Conservation (phyloP, 2,888 invertebrate genomes). For the Megamerina dolium region DNA sequence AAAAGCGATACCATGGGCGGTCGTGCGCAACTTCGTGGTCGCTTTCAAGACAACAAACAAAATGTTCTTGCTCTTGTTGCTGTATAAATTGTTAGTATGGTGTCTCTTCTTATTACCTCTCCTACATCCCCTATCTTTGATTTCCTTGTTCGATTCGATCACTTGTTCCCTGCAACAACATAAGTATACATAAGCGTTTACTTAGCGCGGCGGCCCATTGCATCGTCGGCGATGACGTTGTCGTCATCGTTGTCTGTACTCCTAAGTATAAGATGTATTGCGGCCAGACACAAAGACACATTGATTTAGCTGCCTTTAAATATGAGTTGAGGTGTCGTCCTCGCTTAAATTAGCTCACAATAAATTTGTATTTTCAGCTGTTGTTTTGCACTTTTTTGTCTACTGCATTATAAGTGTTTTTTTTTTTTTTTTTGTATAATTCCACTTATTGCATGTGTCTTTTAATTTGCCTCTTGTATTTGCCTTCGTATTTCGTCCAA, state of each 20-base stretch:
- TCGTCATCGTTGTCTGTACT: background rate
- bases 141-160: too few relatives aligned
- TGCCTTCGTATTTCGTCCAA: too few relatives aligned
- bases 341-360: slow-evolving; percentile 38
- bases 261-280: background rate
- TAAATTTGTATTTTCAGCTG: slow-evolving; percentile 8
- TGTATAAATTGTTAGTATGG: background rate
- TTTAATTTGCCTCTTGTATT: background rate
- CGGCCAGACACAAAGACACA: slow-evolving; percentile 43
- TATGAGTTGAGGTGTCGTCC: slow-evolving; percentile 44
- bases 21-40: slow-evolving; percentile 18
- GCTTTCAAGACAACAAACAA: slow-evolving; percentile 14
- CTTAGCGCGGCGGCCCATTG: too few relatives aligned
- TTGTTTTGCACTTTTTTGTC: slow-evolving; percentile 5
- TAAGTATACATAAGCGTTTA: too few relatives aligned
- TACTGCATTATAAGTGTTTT: slow-evolving; percentile 10
- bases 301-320: slow-evolving; percentile 42
- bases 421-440: slow-evolving; percentile 8
- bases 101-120: background rate
- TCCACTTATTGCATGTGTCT: background rate
- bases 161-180: too few relatives aligned
- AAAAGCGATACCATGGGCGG: slow-evolving; percentile 17
- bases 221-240: background rate
- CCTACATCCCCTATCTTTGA: background rate
- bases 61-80: slow-evolving; percentile 6